A percentile compares a stretch with the other conserved stretches of the same genome.
These are phyloP conservation scores for Leuciscus idus DNA, from an alignment of 2,113 vertebrate genomes.

Conservation along the genomic window DNA sequence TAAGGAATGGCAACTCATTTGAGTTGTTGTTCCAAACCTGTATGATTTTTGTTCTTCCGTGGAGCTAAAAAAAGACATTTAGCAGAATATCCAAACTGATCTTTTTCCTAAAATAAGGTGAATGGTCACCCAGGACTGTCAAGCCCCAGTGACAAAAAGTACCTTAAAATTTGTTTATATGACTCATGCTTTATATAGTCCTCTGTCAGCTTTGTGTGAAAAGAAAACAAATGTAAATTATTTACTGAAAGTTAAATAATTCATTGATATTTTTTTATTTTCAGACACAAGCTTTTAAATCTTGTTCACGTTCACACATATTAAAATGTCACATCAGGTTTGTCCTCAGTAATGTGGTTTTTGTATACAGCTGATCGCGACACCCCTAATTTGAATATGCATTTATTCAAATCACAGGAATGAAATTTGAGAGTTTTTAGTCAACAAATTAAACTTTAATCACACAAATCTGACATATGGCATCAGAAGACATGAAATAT, in stretches of 20 bases:
- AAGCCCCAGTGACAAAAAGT: not conserved
- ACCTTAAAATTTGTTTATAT: not conserved
- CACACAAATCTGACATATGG: not conserved
- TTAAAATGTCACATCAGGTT: too few relatives aligned
- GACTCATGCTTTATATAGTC: not conserved
- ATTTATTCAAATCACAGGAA: not conserved
- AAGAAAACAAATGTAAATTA: not conserved
- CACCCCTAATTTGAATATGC: not conserved
- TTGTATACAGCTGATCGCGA: not conserved
- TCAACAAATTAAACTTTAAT: not conserved
- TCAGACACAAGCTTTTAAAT: too few relatives aligned
- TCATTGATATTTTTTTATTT: too few relatives aligned
- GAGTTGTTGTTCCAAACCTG: too few relatives aligned
- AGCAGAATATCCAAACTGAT: not conserved
- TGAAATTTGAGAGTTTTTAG: not conserved
- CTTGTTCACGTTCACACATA: too few relatives aligned
- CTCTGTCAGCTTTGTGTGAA: not conserved
- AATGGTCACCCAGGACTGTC: not conserved
- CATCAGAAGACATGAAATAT: not conserved
- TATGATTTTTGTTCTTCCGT: too few relatives aligned
- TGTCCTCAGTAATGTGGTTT: too few relatives aligned
- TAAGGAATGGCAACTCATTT: too few relatives aligned
- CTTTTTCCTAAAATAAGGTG: not conserved
- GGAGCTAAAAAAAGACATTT: too few relatives aligned
- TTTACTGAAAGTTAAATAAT: too few relatives aligned